Evolutionary conservation across 2,797 vertebrate genomes (phyloP).

Genomic region (Helarctos malayanus): DNA sequence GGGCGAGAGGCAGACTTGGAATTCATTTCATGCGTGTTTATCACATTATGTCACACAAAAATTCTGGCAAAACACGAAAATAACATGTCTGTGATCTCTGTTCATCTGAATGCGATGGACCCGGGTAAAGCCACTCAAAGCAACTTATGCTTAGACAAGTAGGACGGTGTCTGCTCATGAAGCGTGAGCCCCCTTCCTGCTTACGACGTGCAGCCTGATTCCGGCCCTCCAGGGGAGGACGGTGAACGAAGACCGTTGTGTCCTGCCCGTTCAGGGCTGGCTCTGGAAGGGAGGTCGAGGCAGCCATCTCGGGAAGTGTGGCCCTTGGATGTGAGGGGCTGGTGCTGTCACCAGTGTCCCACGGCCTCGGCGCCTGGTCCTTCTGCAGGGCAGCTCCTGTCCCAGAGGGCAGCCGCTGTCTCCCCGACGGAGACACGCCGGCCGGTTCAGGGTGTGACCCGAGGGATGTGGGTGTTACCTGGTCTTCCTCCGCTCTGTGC

Average conservation of each 20-base stretch:
- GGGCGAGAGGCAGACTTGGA: not conserved
- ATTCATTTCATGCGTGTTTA: not conserved
- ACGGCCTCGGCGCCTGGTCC: fast-evolving
- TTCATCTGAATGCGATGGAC: not conserved
- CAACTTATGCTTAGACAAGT: not conserved
- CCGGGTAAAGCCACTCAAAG: not conserved
- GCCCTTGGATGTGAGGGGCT: not conserved
- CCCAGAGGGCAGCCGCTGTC: no score
- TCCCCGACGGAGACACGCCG: not conserved
- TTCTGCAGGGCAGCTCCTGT: not conserved
- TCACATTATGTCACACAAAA: not conserved
- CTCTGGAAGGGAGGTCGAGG: not conserved
- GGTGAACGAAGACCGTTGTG: fast-evolving
- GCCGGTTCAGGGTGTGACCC: not conserved
- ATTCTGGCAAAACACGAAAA: not conserved
- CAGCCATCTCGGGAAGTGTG: not conserved
- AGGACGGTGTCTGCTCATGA: not conserved
- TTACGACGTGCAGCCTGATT: not conserved
- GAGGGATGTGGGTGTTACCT: fast-evolving
- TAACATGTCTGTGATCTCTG: not conserved
- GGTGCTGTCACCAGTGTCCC: not conserved
- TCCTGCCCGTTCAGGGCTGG: not conserved
- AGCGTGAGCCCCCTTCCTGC: not conserved
- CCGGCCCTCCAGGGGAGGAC: not conserved
- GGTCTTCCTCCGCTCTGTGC: not conserved